These are phyloP conservation scores for Sporophila hypoxantha DNA, from an alignment of 2,113 vertebrate species.

Conservation along the genomic window DNA sequence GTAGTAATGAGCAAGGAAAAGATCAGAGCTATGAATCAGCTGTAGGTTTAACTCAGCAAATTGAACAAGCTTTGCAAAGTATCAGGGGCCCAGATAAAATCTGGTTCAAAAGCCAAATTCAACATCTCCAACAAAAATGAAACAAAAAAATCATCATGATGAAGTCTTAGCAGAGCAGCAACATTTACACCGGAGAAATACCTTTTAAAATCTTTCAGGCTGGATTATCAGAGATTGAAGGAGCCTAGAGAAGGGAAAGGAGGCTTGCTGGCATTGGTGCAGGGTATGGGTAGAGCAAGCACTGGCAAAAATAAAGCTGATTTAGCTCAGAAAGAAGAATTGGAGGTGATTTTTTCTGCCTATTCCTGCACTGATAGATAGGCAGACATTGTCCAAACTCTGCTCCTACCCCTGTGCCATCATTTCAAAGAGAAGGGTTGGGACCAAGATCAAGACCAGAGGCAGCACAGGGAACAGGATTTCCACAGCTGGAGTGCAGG, in stretches of 20 bases:
- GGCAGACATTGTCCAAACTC: neutral
- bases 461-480: neutral
- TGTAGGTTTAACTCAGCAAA: conserved; percentile 9
- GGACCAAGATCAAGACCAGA: neutral
- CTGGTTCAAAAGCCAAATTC: conserved; percentile 20
- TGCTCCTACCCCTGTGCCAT: neutral
- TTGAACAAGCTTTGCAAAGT: conserved; percentile 10
- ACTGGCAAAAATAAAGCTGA: neutral
- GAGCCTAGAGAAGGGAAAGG: neutral
- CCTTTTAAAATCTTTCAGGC: neutral
- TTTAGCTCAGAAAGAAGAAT: neutral
- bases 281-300: neutral
- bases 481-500: neutral
- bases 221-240: neutral
- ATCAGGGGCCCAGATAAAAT: neutral
- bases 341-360: neutral
- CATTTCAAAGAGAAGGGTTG: neutral
- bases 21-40: conserved; percentile 9
- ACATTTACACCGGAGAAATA: neutral
- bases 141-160: neutral
- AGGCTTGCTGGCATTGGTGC: neutral
- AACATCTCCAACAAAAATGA: neutral
- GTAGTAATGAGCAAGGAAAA: neutral
- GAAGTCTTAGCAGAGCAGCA: neutral
- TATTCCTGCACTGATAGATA: neutral